Base-by-base conservation (phyloP, 2,888 invertebrate species). In the Anthophora plumipes region DNA sequence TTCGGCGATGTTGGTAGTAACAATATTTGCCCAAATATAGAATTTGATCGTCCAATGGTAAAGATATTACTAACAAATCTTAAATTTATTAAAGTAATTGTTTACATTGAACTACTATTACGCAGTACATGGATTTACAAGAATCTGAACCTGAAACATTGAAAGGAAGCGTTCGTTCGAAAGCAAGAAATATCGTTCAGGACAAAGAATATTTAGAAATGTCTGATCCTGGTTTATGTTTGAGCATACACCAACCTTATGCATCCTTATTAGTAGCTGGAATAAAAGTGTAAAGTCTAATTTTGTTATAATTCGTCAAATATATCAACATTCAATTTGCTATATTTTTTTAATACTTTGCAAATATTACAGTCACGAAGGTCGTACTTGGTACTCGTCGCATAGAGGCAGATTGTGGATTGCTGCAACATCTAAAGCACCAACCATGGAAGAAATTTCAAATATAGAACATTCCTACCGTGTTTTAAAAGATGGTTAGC, bases 231-330 rank as follows among this genome's bases (percentile, higher is more conserved):
- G 98, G 98, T 1, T 94, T 96, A 88, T 99, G 99, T 92, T 94
- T 99, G 17, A 98, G 98, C 88, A 96, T 99, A 97, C 98, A 98
- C 94, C 99, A 99, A 92, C 99, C 99, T 0, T 99, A 97, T 96
- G 99, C 99, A 0, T 98, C 98, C 0, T 94, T 99, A 46, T 95
- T 99, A 0, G 96, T 98, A 0, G 95, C 96, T n/a, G 99, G 99
- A 68, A 98, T 99, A 86, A 99, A 99, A 94, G 95, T 95, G 98
- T 97, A 90, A 94, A 94, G 79, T 54, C 39, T 22, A 17, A 20
- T 55, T 12, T 25, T 52, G 52, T 8, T 37, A 25, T 41, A 46
- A 46, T 57, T 61, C 4, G 11, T 17, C 12, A 43, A 54, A 37
- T 39, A 43, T 20, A 7, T 61, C 4, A 54, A 12, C 25, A 48